These are phyloP conservation scores for Rhizoglyphus robini DNA, from an alignment of 1,140 invertebrate genomes.

Conservation along the genomic window DNA sequence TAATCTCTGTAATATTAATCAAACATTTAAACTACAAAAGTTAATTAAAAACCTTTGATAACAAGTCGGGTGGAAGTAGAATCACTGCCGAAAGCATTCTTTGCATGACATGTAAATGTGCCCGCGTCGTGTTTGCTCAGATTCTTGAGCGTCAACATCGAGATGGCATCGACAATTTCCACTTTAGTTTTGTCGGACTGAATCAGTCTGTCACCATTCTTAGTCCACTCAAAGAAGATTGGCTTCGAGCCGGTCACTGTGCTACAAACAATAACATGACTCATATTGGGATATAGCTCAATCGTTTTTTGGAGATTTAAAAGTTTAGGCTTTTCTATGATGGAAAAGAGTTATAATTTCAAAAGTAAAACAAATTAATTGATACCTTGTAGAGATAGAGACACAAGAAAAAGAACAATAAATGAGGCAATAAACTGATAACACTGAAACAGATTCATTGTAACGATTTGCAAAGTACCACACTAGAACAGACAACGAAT, in stretches of 20 bases:
- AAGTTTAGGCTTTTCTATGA: too few relatives aligned
- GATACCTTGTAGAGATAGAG: not conserved
- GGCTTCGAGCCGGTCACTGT: not conserved
- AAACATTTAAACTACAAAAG: too few relatives aligned
- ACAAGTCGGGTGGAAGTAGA: not conserved
- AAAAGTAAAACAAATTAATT: too few relatives aligned
- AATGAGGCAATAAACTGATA: not conserved
- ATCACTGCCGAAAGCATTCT: conserved; percentile 81
- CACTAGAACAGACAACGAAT: too few relatives aligned
- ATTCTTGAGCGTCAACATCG: conserved; percentile 58
- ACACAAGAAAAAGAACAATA: too few relatives aligned
- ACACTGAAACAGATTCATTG: too few relatives aligned
- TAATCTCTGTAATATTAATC: too few relatives aligned
- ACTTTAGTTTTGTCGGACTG: not conserved
- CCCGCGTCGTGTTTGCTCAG: conserved; percentile 49
- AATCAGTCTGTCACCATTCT: not conserved
- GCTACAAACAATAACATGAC: not conserved
- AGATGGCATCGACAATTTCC: conserved; percentile 31
- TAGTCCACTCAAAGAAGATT: not conserved
- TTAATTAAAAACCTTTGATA: too few relatives aligned
- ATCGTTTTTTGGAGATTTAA: too few relatives aligned
- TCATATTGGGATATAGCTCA: not conserved
- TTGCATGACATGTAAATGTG: conserved; percentile 72
- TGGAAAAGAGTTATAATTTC: too few relatives aligned
- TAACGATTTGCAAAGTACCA: too few relatives aligned